A percentile compares a stretch with the other conserved stretches of the same genome.
These are phyloP conservation scores for Amphiura filiformis DNA, from an alignment of 35 echinoderm and acorn worm genomes.

Conservation along the genomic window DNA sequence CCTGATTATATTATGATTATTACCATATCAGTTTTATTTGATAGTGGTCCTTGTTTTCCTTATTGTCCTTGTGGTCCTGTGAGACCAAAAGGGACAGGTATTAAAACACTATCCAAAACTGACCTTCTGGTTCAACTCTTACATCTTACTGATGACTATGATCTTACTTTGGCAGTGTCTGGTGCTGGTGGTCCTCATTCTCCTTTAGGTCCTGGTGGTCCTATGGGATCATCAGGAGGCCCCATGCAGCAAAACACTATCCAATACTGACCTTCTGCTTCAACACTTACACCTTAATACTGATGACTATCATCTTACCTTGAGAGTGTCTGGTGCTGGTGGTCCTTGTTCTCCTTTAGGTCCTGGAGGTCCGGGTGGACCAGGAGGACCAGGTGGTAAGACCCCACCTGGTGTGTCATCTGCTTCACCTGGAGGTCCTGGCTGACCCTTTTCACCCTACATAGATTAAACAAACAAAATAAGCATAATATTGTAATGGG, in stretches of 20 bases:
- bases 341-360: conserved; percentile 41
- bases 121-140: neutral
- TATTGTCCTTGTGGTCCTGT: neutral
- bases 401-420: neutral
- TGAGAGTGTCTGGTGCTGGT: conserved; percentile 28
- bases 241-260: neutral
- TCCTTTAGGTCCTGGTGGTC: neutral
- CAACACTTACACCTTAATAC: too few relatives aligned
- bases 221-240: neutral
- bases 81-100: neutral
- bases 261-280: neutral
- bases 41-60: neutral
- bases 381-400: neutral
- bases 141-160: too few relatives aligned
- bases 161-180: neutral
- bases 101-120: neutral
- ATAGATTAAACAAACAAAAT: too few relatives aligned
- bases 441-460: conserved; percentile 13
- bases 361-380: conserved; percentile 20
- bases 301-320: conserved; percentile 22
- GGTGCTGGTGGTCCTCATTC: neutral
- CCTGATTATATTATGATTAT: too few relatives aligned
- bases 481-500: too few relatives aligned
- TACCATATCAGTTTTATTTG: too few relatives aligned
- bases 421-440: neutral